Evolutionary conservation across 2,797 vertebrate genomes (phyloP).

Genomic region (Strix occidentalis): DNA sequence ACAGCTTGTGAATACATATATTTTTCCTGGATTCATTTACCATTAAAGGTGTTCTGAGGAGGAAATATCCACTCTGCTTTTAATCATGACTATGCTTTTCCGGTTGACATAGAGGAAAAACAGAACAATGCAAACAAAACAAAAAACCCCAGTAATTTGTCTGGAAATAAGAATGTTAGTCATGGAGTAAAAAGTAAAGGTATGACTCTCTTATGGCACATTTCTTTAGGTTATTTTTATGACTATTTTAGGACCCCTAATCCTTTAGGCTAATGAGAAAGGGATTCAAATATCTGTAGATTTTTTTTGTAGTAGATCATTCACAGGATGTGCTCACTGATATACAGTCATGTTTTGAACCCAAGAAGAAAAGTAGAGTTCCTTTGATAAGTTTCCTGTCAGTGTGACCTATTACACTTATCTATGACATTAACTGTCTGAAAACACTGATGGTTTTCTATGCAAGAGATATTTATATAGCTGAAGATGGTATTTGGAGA

Average conservation of each 20-base stretch:
- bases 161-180: not conserved
- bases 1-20: not conserved
- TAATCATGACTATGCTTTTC: not conserved
- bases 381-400: not conserved
- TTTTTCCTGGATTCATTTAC: not conserved
- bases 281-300: not conserved
- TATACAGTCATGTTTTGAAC: not conserved
- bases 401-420: not conserved
- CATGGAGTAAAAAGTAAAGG: not conserved
- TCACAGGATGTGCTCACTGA: not conserved
- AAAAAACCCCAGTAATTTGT: not conserved
- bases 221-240: not conserved
- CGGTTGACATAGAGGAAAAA: not conserved
- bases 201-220: not conserved
- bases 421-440: not conserved
- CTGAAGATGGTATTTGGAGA: not conserved
- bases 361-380: not conserved
- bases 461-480: conserved; percentile 8
- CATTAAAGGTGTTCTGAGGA: not conserved
- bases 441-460: not conserved
- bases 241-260: not conserved
- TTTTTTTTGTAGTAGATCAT: not conserved
- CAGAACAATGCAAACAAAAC: not conserved
- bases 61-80: not conserved
- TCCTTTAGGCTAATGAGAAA: not conserved